Conservation (phyloP, 2,888 invertebrate species). For the Thera britannica region DNA sequence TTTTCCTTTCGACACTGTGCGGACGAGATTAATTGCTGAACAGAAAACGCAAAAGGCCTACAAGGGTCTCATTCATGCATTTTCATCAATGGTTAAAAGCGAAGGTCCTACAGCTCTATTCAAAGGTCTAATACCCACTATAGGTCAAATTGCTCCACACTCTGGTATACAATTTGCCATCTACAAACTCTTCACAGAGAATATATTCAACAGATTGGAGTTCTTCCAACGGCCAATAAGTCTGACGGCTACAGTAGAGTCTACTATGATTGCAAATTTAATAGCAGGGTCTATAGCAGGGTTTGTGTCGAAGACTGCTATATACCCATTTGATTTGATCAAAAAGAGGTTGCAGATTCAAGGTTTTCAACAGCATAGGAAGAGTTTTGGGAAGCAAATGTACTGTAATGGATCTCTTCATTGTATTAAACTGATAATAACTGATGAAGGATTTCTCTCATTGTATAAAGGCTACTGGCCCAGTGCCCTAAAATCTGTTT, state of each 20-base stretch:
- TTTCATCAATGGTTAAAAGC: slow-evolving; percentile 83
- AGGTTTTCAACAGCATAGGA: slow-evolving; percentile 89
- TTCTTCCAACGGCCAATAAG: slow-evolving; percentile 62
- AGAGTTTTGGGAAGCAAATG: slow-evolving; percentile 90
- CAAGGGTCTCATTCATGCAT: slow-evolving; percentile 85
- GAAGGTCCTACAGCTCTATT: slow-evolving; percentile 91
- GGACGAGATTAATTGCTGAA: slow-evolving; percentile 95
- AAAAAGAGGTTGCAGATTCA: slow-evolving; percentile 96
- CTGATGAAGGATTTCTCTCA: slow-evolving; percentile 88
- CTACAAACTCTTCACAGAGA: slow-evolving; percentile 91
- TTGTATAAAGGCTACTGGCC: slow-evolving; percentile 94
- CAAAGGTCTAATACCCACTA: slow-evolving; percentile 92
- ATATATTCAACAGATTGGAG: slow-evolving; percentile 68
- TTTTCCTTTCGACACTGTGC: slow-evolving; percentile 96
- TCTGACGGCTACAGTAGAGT: slow-evolving; percentile 46
- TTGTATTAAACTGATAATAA: slow-evolving; percentile 87
- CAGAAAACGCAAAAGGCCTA: slow-evolving; percentile 85
- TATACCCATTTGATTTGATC: slow-evolving; percentile 96
- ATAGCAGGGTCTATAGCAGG: slow-evolving; percentile 91
- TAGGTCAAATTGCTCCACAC: slow-evolving; percentile 95
- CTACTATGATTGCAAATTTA: slow-evolving; percentile 80
- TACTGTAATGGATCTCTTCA: slow-evolving; percentile 88
- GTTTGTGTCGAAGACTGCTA: slow-evolving; percentile 89
- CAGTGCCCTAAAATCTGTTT: slow-evolving; percentile 94
- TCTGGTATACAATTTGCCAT: slow-evolving; percentile 96